phyloP scores from a whole-genome alignment of 2,888 invertebrate genomes.

The Eumerus sabulonum region DNA sequence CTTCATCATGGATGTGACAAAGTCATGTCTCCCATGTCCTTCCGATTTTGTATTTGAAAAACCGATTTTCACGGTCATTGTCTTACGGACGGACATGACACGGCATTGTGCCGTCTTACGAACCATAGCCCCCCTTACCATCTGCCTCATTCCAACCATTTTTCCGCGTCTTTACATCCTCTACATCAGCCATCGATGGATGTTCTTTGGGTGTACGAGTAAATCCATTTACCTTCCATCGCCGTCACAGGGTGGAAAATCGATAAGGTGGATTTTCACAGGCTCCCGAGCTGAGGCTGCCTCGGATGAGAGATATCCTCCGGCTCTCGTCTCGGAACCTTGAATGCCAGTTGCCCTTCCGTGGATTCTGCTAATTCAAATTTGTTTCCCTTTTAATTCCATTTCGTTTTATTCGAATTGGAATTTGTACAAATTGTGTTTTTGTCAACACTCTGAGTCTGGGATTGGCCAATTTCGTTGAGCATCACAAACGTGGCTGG shows the following conservation, averaged over 20 bases:
- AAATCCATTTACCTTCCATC: slow-evolving; percentile 26
- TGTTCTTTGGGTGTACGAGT: slow-evolving; percentile 18
- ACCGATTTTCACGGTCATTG: slow-evolving; percentile 64
- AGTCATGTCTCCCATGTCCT: no score
- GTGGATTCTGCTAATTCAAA: no score
- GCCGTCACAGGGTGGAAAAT: slow-evolving; percentile 51
- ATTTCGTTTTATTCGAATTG: no score
- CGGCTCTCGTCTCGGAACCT: no score
- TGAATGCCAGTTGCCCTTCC: no score
- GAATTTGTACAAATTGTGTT: no score
- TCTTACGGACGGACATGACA: slow-evolving; percentile 36
- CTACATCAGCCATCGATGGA: slow-evolving; percentile 9
- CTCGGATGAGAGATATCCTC: no score
- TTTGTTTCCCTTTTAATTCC: no score
- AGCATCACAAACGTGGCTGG: no score
- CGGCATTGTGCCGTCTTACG: slow-evolving; percentile 46
- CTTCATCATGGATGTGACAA: no score
- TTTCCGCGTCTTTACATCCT: not conserved
- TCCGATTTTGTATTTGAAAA: not conserved
- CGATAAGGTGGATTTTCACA: slow-evolving; percentile 63
- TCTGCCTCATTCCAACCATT: not conserved
- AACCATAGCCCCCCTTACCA: slow-evolving; percentile 22
- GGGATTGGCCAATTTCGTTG: no score
- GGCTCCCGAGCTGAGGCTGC: slow-evolving; percentile 42
- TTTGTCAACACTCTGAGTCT: no score